Evolutionary conservation across 2,113 vertebrate species (phyloP), one percentile per base, ranked within the genome.

Genomic region (Chunga burmeisteri): DNA sequence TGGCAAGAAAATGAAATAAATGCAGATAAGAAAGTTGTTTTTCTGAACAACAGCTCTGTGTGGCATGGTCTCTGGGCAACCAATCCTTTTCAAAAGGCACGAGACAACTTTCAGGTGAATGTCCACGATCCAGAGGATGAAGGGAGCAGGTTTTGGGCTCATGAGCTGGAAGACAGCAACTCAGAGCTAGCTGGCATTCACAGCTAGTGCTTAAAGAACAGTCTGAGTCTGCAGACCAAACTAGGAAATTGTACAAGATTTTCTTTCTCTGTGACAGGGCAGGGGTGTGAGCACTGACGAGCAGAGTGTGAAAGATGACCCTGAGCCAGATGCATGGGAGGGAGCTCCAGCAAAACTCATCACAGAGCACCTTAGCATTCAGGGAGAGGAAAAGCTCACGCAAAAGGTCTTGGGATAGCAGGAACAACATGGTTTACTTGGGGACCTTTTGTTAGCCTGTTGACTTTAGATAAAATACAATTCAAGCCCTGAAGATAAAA

Each of bases 1-100:
- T 81, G 91, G 70, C 84, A 92, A 80, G 79, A 96, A 97, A 97
- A 84, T 47, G 19, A 92, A 93, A 94, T 53, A 96, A 94, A 86
- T 58, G 36, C 38, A 86, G 66, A 68, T 71, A 83, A 9, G 22
- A 86, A 61, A 89, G 56, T 4, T 42, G 36, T 32, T 88, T 93
- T 80, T 70, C 0, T 0, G n/a, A 71, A 50, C 3, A 8, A n/a
- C 71, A 14, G 12, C 16, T 74, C 46, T 58, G 26, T 58, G 25
- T 53, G 11, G 20, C 38, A 66, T 13, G 15, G 42, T 86, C 6
- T 55, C 23, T 36, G 23, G 8, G 25, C 52, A 50, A 71, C 11
- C 32, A 34, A 6, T 12, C 6, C n/a, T 32, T 75, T 93, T 34
- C 32, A 49, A 86, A 84, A 68, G 30, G 22, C 19, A 40, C 1